Evolutionary conservation across 2,888 invertebrate genomes (phyloP), one percentile per base, ranked within the genome.

Genomic region (Archips xylosteana): DNA sequence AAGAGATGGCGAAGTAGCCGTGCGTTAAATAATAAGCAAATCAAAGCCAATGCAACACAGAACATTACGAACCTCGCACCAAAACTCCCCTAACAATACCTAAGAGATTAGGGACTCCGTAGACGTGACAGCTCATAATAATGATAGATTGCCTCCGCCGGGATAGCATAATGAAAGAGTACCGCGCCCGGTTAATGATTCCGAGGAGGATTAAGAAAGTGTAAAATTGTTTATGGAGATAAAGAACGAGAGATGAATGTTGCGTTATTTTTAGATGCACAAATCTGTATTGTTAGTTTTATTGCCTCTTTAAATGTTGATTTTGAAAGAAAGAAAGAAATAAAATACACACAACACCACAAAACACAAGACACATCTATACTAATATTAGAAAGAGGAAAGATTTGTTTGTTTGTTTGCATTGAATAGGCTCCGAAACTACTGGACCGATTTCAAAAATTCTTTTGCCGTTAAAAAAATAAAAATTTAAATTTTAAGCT

Each of bases 81-180:
- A 59, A 36, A 51, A n/a, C 34, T 59, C 36, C 61, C 70, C n/a
- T 23, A 66, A 62, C 62, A 62, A 47, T 68, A 39, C 65, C 34
- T 62, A 15, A 68, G 63, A 72, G 72, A 72, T 73, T 63, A 69
- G 64, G 63, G 73, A 68, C 49, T 68, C n/a, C 49, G 13, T 57
- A 32, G 57, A 72, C 47, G 57, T 63, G 68, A 63, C 63, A 51
- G 64, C 13, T 34, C 68, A 64, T 69, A 73, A 69, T 73, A 69
- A 69, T 69, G 73, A 73, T 42, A 64, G 67, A 73, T 65, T 69
- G 57, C 39, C 73, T 69, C 10, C 32, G 51, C 32, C 49, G 68
- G 62, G 68, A 57, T 68, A 69, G 59, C 73, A 69, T 73, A 73
- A 73, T 69, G 73, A 73, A 68, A 47, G 68, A 63, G 62, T 59